phyloP scores from a whole-genome alignment of 2,888 invertebrate genomes.

The Gisinianus flammeolus region DNA sequence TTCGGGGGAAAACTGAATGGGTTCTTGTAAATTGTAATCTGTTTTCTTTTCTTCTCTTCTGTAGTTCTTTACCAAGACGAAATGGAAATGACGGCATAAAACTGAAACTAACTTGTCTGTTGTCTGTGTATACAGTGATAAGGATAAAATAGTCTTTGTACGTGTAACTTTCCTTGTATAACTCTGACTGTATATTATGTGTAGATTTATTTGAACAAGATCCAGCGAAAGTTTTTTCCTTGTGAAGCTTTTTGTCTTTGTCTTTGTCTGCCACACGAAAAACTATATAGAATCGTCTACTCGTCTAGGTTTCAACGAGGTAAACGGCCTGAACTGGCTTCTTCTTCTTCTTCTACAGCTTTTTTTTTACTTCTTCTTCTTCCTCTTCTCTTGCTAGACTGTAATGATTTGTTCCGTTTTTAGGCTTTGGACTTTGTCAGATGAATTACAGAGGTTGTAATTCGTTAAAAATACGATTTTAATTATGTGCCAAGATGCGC shows the following conservation, averaged over 20 bases:
- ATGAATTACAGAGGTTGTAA: background rate
- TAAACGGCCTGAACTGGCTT: constrained; percentile 8
- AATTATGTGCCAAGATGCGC: background rate
- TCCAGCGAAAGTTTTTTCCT: constrained; percentile 6
- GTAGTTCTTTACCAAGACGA: background rate
- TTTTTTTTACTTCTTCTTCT: background rate
- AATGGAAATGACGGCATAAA: background rate
- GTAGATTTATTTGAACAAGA: constrained; percentile 26
- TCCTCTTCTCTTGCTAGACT: background rate
- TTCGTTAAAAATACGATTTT: background rate
- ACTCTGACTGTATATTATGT: background rate
- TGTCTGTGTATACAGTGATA: background rate
- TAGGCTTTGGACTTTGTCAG: background rate
- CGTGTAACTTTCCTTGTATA: background rate
- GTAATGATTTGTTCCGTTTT: background rate
- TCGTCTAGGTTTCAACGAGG: background rate
- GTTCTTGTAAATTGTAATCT: background rate
- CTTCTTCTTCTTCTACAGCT: background rate
- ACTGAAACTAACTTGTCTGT: background rate
- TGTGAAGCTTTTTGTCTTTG: background rate
- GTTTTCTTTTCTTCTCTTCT: background rate
- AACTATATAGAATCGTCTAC: background rate
- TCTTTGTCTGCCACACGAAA: background rate
- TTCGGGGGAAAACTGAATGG: constrained; percentile 1
- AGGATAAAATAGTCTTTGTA: background rate